Evolutionary conservation across 2,113 vertebrate species (phyloP), one percentile per base, ranked within the genome.

Genomic region (Ochotona curzoniae): DNA sequence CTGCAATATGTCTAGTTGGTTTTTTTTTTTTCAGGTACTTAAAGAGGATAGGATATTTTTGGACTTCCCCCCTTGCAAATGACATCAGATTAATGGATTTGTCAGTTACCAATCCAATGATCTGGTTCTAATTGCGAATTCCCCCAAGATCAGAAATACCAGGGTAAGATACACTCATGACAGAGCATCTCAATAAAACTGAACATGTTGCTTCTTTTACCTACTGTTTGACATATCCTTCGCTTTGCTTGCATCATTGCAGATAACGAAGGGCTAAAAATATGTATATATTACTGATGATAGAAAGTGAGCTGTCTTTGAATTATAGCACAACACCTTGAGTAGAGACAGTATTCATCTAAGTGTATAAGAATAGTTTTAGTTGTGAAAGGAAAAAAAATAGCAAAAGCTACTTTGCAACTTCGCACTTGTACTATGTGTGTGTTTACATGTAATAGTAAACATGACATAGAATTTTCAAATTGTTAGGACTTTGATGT

Each of bases 391-490:
- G 38, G 67, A 90, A 73, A 81, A 47, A 49, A 25, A 75, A 13
- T 75, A 91, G 8, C 38, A 14, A 38, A 49, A 63, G 49, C 1
- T 76, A 74, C 85, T 75, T 5, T 81, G 69, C 15, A 66, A 15
- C 1, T 47, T 61, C n/a, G 28, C 86, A 90, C 35, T 73, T 85
- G 9, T 61, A 49, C 2, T 69, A 1, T 69, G 11, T 18, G n/a
- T 67, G 2, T 38, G 23, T 67, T 60, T 28, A 2, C 75, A 60
- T 2, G 54, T 5, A 28, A 66, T 49, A 17, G 9, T 61, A 13
- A 80, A 94, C 80, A 83, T 89, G 20, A 3, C 30, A 88, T 32
- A 2, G 9, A 49, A 57, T 38, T 90, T 92, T 94, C 21, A 87
- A 90, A 74, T 87, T 32, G 12, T 60, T 57, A 30, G 1, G 4